Evolutionary conservation across 2,888 invertebrate genomes (phyloP).

Genomic region (Athalia rosae): DNA sequence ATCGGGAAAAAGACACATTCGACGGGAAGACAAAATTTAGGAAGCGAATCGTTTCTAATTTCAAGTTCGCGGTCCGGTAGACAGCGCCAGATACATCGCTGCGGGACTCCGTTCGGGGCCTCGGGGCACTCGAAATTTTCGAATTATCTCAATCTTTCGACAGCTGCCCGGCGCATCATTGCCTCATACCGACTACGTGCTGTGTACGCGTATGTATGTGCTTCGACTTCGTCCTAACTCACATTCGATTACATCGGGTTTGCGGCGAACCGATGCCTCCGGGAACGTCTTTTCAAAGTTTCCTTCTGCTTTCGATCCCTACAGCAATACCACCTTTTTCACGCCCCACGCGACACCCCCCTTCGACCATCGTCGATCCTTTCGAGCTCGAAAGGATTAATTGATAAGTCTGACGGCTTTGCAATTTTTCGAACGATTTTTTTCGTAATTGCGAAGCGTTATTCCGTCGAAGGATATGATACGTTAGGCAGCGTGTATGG

Average conservation of each 20-base stretch:
- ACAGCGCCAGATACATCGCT: conserved; percentile 45
- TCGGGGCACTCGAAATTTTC: conserved; percentile 69
- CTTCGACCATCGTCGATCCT: not conserved
- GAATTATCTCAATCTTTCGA: conserved; percentile 73
- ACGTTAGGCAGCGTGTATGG: too few relatives aligned
- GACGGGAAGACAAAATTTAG: too few relatives aligned
- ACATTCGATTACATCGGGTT: not conserved
- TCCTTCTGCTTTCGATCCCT: not conserved
- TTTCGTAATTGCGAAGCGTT: too few relatives aligned
- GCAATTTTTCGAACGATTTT: too few relatives aligned
- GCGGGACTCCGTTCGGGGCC: conserved; percentile 43
- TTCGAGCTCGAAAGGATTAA: too few relatives aligned
- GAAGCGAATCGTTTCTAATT: too few relatives aligned
- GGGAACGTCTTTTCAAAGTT: conserved; percentile 5
- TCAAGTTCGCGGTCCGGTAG: too few relatives aligned
- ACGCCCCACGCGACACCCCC: not conserved
- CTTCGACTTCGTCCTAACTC: not conserved
- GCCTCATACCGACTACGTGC: not conserved
- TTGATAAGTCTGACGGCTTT: too few relatives aligned
- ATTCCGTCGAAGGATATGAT: too few relatives aligned
- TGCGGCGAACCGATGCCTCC: not conserved
- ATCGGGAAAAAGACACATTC: too few relatives aligned
- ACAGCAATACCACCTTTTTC: not conserved
- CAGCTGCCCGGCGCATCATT: conserved; percentile 70
- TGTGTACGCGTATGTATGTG: not conserved